Percentiles rank a stretch among this genome's conserved stretches.
phyloP scores from a whole-genome alignment of 2,113 vertebrate genomes.

The Chionodraco myersi region DNA sequence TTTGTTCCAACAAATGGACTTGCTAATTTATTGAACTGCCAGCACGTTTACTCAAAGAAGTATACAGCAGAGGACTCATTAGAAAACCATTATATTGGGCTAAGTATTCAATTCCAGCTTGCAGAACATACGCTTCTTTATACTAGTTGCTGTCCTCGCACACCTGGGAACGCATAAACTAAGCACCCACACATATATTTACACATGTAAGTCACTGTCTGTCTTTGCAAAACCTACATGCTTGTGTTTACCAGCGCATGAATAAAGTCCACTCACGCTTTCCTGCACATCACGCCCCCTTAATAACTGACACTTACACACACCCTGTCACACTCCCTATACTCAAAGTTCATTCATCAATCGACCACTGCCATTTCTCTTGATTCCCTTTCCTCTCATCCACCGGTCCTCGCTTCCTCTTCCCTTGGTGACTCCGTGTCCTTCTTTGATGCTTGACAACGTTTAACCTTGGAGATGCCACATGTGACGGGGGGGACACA shows the following conservation, averaged over 20 bases:
- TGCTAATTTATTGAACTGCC: too few relatives aligned
- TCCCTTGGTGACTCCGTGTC: neutral
- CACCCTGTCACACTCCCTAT: conserved; percentile 19
- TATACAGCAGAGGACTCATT: too few relatives aligned
- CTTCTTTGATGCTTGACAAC: conserved; percentile 26
- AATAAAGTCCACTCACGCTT: conserved; percentile 9
- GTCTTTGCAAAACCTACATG: neutral
- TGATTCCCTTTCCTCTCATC: conserved; percentile 22
- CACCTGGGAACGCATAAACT: too few relatives aligned
- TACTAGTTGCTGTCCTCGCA: too few relatives aligned
- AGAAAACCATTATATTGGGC: too few relatives aligned
- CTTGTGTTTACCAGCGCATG: conserved; percentile 23
- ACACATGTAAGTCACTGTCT: neutral
- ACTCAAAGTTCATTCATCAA: conserved; percentile 58
- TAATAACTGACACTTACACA: conserved; percentile 40
- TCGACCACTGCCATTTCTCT: conserved; percentile 19
- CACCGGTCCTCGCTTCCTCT: neutral
- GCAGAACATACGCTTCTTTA: too few relatives aligned
- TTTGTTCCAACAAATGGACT: too few relatives aligned
- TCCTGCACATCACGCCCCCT: conserved; percentile 51
- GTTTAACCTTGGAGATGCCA: conserved; percentile 70
- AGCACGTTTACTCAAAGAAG: too few relatives aligned
- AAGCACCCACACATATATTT: conserved; percentile 9
- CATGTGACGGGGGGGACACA: conserved; percentile 30
- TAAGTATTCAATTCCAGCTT: too few relatives aligned